A percentile compares a stretch with the other conserved stretches of the same genome.
These are phyloP conservation scores for Sycophila texana DNA, from an alignment of 2,888 invertebrate species.

Conservation along the genomic window DNA sequence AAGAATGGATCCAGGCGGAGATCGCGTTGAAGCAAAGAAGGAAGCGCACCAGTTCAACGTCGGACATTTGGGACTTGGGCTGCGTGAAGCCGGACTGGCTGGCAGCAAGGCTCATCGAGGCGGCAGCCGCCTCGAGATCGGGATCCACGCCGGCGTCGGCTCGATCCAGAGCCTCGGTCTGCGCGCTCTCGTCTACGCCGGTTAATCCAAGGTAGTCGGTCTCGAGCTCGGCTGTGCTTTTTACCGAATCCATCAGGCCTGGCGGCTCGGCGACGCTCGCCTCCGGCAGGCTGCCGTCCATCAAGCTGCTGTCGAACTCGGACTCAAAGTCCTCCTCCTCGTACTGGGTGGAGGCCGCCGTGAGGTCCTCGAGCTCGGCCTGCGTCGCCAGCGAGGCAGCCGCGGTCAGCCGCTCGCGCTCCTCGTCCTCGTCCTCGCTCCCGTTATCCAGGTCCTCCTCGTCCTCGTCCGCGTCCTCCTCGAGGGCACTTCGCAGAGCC, in stretches of 20 bases:
- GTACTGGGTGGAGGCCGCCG: background rate
- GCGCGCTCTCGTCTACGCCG: slow-evolving; percentile 11
- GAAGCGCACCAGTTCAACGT: too few relatives aligned
- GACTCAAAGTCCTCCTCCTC: slow-evolving; percentile 1
- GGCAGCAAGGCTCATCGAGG: background rate
- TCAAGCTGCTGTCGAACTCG: background rate
- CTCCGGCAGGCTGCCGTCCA: background rate
- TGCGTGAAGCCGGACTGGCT: background rate
- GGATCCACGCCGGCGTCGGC: slow-evolving; percentile 28
- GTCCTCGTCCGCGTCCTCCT: slow-evolving; percentile 52
- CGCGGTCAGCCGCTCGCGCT: background rate
- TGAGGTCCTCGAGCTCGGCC: background rate
- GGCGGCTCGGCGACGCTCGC: background rate
- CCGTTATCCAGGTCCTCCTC: slow-evolving; percentile 34
- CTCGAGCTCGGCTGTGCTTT: background rate
- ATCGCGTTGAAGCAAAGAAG: too few relatives aligned
- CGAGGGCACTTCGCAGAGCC: background rate
- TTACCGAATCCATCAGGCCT: too few relatives aligned
- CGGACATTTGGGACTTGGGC: background rate
- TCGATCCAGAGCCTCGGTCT: slow-evolving; percentile 15
- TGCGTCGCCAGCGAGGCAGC: background rate
- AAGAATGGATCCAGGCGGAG: too few relatives aligned
- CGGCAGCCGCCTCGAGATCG: slow-evolving; percentile 7
- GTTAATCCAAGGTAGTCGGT: too few relatives aligned
- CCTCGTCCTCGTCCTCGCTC: slow-evolving; percentile 4